Evolutionary conservation across 2,113 vertebrate species (phyloP).

Genomic region (Dasyurus viverrinus): DNA sequence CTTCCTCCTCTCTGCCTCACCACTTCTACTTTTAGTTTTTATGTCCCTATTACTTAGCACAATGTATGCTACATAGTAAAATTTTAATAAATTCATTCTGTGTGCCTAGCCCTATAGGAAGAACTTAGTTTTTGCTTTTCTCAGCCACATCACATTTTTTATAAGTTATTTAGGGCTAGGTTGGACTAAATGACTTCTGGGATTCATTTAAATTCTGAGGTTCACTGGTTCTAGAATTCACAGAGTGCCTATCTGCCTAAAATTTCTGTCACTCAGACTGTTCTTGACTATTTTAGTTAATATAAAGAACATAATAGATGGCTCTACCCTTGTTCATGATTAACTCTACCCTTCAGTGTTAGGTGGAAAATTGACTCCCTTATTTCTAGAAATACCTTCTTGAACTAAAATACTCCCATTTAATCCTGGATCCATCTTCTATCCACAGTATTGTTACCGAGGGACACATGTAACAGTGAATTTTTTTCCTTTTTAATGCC

Average conservation of each 20-base stretch:
- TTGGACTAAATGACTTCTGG: background rate
- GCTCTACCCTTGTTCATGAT: background rate
- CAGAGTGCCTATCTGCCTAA: background rate
- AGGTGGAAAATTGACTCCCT: background rate
- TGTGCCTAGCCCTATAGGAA: background rate
- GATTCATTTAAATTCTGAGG: background rate
- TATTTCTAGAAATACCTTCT: background rate
- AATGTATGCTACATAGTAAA: background rate
- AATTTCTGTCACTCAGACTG: background rate
- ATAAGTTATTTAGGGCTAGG: background rate
- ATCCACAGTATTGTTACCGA: background rate
- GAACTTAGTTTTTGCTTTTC: background rate
- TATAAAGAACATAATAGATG: background rate
- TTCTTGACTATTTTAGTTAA: background rate
- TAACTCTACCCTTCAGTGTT: background rate
- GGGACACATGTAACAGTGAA: background rate
- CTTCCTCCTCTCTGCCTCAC: background rate
- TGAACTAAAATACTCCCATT: background rate
- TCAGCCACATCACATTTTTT: background rate
- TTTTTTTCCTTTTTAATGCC: background rate
- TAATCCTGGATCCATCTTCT: background rate
- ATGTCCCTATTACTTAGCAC: background rate
- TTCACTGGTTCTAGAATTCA: background rate
- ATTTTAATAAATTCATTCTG: background rate
- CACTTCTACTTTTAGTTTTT: background rate